A percentile compares a stretch with the other conserved stretches of the same genome.
These are phyloP conservation scores for Brassicogethes aeneus DNA, from an alignment of 2,888 invertebrate species.

Conservation along the genomic window DNA sequence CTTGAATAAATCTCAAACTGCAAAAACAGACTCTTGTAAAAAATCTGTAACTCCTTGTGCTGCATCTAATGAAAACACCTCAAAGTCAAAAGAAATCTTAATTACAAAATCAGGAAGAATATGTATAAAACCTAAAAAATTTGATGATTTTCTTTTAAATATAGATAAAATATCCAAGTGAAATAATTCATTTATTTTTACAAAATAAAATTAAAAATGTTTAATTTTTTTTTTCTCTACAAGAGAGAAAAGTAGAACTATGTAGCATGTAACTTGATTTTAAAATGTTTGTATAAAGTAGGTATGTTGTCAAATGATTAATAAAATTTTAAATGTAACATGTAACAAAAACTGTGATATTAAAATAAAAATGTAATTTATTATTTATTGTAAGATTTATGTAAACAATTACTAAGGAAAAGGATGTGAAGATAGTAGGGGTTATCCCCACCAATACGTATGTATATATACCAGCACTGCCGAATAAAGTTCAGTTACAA, in stretches of 20 bases:
- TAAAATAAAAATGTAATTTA: not conserved
- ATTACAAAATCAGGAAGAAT: slow-evolving; percentile 1
- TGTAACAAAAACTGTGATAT: not conserved
- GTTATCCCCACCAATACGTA: not conserved
- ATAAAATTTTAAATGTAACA: not conserved
- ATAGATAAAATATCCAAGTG: not conserved
- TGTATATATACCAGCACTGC: not conserved
- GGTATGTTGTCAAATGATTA: not conserved
- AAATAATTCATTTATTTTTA: not conserved
- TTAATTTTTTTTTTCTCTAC: not conserved
- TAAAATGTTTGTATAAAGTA: not conserved
- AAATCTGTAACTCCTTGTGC: not conserved
- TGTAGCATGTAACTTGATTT: not conserved
- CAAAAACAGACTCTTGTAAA: not conserved
- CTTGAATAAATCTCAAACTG: not conserved
- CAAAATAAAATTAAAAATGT: not conserved
- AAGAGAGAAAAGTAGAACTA: slow-evolving; percentile 1
- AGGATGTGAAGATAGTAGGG: slow-evolving; percentile 1
- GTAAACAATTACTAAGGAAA: not conserved
- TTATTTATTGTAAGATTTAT: not conserved
- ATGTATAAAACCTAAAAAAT: not conserved
- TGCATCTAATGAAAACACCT: not conserved
- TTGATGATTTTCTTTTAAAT: not conserved
- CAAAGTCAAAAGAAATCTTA: not conserved
- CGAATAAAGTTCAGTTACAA: not conserved